Base-by-base conservation (phyloP, 1,140 invertebrate species). In the Lutraria rhynchaena region DNA sequence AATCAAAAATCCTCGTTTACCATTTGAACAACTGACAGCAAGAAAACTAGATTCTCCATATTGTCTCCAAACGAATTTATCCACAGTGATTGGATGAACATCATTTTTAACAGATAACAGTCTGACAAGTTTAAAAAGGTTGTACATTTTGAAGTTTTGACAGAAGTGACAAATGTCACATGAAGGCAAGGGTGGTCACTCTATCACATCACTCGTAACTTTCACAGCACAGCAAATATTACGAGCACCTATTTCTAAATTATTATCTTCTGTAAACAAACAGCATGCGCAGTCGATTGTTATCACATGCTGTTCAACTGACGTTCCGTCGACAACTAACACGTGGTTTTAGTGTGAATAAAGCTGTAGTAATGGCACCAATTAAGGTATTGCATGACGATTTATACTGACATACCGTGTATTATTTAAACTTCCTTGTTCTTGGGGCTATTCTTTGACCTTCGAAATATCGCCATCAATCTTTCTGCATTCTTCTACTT, bases 1-100 rank as follows among this genome's bases (percentile, higher is more conserved):
- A n/a, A n/a, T n/a, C n/a, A n/a, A n/a, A n/a, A n/a, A n/a, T n/a
- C n/a, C n/a, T n/a, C 19, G 41, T 81, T 74, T 76, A 89, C 88
- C 87, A 81, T 89, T 89, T 37, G 88, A 86, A 49, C 85, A 88
- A 19, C 81, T 46, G 22, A 89, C 61, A 15, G 88, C 87, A 15
- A 89, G 35, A 24, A 88, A 49, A 75, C 84, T 88, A n/a, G 77
- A 71, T 74, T 89, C 88, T 58, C 87, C 87, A 73, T 85, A 81
- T 57, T 89, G 86, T 44, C 83, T 83, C 88, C 88, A 89, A 80
- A 65, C 41, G 24, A 41, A 73, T 15, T 17, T 63, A 29, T 69
- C 76, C 22, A 63, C 61, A 49, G 15, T 60, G 44, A 46, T 65
- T 53, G 58, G 71, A 41, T 24, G 67, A 33, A 37, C 46, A 61